Evolutionary conservation across 2,113 vertebrate species (phyloP).

Genomic region (Callithrix jacchus): DNA sequence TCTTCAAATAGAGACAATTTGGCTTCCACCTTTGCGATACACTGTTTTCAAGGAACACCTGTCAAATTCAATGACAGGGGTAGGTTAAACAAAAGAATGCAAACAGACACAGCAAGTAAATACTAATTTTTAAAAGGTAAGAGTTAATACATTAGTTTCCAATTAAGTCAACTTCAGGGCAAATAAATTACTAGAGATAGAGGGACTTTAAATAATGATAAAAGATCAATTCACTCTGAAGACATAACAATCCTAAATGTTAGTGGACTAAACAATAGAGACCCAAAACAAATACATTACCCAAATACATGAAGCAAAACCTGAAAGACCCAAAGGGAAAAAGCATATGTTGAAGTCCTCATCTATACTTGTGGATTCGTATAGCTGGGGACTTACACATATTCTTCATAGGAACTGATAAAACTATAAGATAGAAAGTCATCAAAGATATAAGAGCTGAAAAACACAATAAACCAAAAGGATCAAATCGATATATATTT

Average conservation of each 20-base stretch:
- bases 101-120: not conserved
- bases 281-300: not conserved
- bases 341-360: not conserved
- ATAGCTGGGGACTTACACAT: not conserved
- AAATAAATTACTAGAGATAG: constrained; percentile 1
- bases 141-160: not conserved
- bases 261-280: not conserved
- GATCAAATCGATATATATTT: not conserved
- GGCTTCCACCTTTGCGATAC: too few relatives aligned
- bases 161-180: not conserved
- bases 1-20: too few relatives aligned
- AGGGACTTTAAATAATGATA: not conserved
- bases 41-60: not conserved
- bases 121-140: not conserved
- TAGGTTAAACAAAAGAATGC: not conserved
- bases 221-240: not conserved
- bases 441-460: not conserved
- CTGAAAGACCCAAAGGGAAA: not conserved
- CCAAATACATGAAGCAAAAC: not conserved
- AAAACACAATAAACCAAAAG: not conserved
- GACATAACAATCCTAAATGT: not conserved
- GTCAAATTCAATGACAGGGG: not conserved
- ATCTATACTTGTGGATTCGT: not conserved
- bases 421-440: not conserved
- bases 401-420: not conserved